Evolutionary conservation across 2,113 vertebrate genomes (phyloP).

Genomic region (Alectura lathami): DNA sequence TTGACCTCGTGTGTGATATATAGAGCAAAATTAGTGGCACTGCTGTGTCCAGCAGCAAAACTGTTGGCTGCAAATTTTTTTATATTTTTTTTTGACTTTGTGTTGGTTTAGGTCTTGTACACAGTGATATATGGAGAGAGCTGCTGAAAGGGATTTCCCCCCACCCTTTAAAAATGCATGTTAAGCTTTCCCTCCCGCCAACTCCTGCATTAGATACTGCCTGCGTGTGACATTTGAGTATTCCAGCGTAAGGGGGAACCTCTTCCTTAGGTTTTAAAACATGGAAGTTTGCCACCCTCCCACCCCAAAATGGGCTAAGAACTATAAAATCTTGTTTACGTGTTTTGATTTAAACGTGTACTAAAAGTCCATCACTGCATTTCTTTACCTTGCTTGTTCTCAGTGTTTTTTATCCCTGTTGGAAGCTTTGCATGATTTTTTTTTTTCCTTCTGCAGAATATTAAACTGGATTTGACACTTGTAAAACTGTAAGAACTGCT

Average conservation of each 20-base stretch:
- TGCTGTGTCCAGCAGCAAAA: neutral
- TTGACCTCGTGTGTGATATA: neutral
- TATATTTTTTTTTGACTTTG: neutral
- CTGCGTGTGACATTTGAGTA: neutral
- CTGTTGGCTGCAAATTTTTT: neutral
- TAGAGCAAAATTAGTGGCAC: rapidly evolving
- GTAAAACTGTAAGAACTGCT: conserved; percentile 3
- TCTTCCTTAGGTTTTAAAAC: neutral
- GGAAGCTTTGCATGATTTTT: neutral
- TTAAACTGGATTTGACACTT: neutral
- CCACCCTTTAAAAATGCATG: neutral
- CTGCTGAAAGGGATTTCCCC: neutral
- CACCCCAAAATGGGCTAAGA: neutral
- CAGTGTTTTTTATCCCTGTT: neutral
- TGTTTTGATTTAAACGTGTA: neutral
- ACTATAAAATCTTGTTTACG: neutral
- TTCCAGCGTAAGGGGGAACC: neutral
- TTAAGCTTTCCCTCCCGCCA: neutral
- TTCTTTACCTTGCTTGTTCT: neutral
- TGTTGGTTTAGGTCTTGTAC: neutral
- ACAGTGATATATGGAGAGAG: neutral
- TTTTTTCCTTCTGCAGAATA: neutral
- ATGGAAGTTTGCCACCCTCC: neutral
- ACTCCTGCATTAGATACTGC: rapidly evolving
- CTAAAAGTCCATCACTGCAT: rapidly evolving